Conservation (phyloP, 1,140 invertebrate genomes). For the Venturia canescens region DNA sequence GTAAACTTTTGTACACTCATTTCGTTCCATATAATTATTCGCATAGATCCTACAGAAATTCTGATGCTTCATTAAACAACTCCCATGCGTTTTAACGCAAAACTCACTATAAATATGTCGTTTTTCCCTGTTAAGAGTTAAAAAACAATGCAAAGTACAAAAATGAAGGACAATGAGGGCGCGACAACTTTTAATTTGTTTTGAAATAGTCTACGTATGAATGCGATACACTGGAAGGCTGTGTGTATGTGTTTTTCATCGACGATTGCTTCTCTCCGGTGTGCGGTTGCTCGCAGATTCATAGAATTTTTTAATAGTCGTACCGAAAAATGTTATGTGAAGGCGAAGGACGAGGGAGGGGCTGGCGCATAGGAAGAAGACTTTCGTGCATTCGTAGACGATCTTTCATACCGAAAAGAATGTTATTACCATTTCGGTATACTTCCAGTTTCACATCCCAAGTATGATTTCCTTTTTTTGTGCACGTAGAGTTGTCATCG, state of each 20-base stretch:
- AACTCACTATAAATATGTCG: too few relatives aligned
- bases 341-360: background rate
- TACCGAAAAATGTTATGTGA: constrained; percentile 31
- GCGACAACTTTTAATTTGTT: background rate
- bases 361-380: background rate
- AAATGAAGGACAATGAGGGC: background rate
- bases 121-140: background rate
- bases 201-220: background rate
- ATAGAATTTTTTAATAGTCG: constrained; percentile 53
- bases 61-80: too few relatives aligned
- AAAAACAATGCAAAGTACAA: background rate
- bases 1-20: too few relatives aligned
- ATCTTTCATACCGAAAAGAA: background rate
- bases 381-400: background rate
- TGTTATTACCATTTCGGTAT: background rate
- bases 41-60: too few relatives aligned
- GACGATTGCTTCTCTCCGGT: constrained; percentile 48
- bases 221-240: background rate
- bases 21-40: too few relatives aligned
- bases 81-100: too few relatives aligned
- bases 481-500: too few relatives aligned
- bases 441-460: too few relatives aligned
- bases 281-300: constrained; percentile 45
- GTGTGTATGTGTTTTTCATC: constrained; percentile 27
- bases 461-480: too few relatives aligned